Evolutionary conservation across 2,113 vertebrate genomes (phyloP), one percentile per base, ranked within the genome.

Genomic region (Callospermophilus lateralis): DNA sequence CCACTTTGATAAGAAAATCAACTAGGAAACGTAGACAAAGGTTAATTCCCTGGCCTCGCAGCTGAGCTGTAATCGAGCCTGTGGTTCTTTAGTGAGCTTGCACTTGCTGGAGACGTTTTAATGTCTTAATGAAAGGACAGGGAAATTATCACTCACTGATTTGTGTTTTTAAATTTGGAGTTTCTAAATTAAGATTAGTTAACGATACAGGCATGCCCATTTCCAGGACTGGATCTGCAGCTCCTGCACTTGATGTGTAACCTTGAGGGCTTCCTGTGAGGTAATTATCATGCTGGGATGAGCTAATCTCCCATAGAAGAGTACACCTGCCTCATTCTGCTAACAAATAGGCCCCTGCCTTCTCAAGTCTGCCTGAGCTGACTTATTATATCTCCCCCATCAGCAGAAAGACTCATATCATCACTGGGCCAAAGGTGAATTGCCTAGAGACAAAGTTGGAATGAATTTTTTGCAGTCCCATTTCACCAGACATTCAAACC

Each of bases 391-490:
- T 97, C 97, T 97, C 98, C 74, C 94, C 97, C 98, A 99, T 99
- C 98, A 98, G 95, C 95, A 98, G 99, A 99, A 99, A 99, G 99
- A 99, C 99, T 99, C 99, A 99, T 99, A 99, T 99, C 99, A 99
- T 99, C 98, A 98, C 98, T 98, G 98, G 99, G 99, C 98, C 99
- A 99, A 99, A 99, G 99, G 99, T 99, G 99, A 99, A 99, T 99
- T 99, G 99, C 99, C 99, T 99, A 98, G 99, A 99, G 99, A 99
- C 99, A 99, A 99, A 99, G 98, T 98, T 98, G 99, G 99, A 99
- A 99, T 99, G 99, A 99, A 99, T 99, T 99, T 99, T 99, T 99
- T 99, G 99, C 98, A 98, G 99, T 99, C 98, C 99, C 98, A 99
- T 99, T 99, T 99, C 97, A 97, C 99, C 98, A 99, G 99, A 98